A percentile compares a stretch with the other conserved stretches of the same genome.
phyloP scores from a whole-genome alignment of 2,797 vertebrate species.

The Molossus molossus region DNA sequence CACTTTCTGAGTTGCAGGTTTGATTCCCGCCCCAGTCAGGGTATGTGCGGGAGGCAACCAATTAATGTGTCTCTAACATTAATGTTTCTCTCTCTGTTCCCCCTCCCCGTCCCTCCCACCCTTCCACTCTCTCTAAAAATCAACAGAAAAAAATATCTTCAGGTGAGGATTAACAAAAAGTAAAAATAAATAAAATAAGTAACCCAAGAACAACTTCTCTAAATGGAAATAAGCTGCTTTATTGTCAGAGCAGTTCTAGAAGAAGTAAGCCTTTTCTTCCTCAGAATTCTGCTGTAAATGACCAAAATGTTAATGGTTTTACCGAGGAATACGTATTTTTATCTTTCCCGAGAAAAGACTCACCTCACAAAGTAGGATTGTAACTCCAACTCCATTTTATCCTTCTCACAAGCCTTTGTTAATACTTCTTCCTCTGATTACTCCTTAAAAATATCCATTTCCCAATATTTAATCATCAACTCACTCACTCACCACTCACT shows the following conservation, averaged over 20 bases:
- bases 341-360: conserved; percentile 37
- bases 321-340: neutral
- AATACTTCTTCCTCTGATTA: conserved; percentile 1
- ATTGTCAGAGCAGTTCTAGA: conserved; percentile 17
- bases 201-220: conserved; percentile 28
- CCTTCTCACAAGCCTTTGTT: conserved; percentile 31
- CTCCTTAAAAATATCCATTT: conserved; percentile 15
- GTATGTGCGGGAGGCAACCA: too few species aligned
- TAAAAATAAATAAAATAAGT: conserved; percentile 32
- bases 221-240: neutral
- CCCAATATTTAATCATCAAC: conserved; percentile 31
- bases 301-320: conserved; percentile 23
- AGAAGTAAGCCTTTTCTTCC: neutral
- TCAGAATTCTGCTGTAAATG: conserved; percentile 46
- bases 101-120: too few species aligned
- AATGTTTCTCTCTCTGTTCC: too few species aligned
- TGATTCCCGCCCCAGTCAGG: too few species aligned
- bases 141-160: too few species aligned
- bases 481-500: neutral
- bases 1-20: too few species aligned
- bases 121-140: too few species aligned
- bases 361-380: neutral
- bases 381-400: neutral
- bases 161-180: too few species aligned
- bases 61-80: too few species aligned